Conservation (phyloP, 2,888 invertebrate genomes). For the Spodoptera exigua region DNA sequence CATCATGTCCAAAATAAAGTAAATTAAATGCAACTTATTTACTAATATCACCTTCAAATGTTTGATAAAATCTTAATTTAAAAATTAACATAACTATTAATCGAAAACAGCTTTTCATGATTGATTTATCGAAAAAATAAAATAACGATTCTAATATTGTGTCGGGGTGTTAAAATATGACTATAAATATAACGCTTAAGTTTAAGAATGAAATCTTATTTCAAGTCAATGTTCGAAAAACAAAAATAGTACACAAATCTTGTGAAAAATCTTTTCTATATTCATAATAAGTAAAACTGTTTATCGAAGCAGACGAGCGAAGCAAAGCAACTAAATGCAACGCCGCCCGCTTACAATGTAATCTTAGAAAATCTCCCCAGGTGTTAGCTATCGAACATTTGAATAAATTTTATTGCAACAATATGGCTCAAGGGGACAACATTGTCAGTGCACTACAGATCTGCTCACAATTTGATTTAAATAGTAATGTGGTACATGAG, state of each 20-base stretch:
- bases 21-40: no score
- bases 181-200: no score
- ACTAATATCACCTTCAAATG: no score
- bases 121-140: no score
- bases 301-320: slow-evolving; percentile 5
- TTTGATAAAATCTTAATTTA: no score
- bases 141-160: no score
- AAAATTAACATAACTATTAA: no score
- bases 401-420: slow-evolving; percentile 30
- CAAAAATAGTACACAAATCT: not conserved
- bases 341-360: slow-evolving; percentile 4
- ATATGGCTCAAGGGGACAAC: slow-evolving; percentile 10
- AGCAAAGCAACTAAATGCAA: slow-evolving; percentile 1
- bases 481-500: not conserved
- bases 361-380: slow-evolving; percentile 6
- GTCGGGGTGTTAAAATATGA: no score
- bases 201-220: no score
- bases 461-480: not conserved
- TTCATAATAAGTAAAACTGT: not conserved
- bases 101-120: no score
- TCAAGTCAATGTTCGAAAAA: no score
- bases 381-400: slow-evolving; percentile 27
- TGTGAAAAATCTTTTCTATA: slow-evolving; percentile 2
- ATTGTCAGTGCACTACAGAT: slow-evolving; percentile 16
- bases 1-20: no score